Conservation (phyloP, 2,797 vertebrate genomes). For the Anomalospiza imberbis region DNA sequence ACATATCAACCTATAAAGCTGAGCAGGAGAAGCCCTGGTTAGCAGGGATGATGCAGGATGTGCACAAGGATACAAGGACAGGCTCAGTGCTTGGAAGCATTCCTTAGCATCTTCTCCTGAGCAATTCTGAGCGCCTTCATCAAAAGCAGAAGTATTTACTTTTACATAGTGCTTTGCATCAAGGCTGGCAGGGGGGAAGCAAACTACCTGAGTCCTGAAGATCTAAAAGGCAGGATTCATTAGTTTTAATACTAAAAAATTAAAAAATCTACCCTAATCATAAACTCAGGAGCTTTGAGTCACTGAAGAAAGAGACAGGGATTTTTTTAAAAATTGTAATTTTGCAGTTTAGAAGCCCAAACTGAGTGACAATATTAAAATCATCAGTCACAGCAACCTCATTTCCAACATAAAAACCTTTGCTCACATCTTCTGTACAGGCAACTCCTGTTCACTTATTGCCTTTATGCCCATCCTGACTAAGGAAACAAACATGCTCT, state of each 20-base stretch:
- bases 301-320: background rate
- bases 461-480: background rate
- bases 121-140: background rate
- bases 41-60: background rate
- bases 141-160: background rate
- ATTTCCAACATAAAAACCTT: background rate
- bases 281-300: conserved; percentile 9
- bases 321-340: background rate
- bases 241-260: conserved; percentile 43
- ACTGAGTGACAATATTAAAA: conserved; percentile 50
- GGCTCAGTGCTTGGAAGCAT: fast-evolving
- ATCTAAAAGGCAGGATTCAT: conserved; percentile 19
- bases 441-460: background rate
- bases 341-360: background rate
- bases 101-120: background rate
- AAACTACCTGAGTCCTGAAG: background rate
- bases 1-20: background rate
- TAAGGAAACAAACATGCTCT: background rate
- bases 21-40: background rate
- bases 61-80: background rate
- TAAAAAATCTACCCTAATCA: background rate
- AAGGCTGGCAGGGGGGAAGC: background rate
- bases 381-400: conserved; percentile 39
- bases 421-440: background rate
- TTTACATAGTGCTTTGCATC: background rate